A percentile compares a stretch with the other conserved stretches of the same genome.
Evolutionary conservation across 1,140 invertebrate genomes (phyloP).

Genomic region (Habropoda laboriosa): DNA sequence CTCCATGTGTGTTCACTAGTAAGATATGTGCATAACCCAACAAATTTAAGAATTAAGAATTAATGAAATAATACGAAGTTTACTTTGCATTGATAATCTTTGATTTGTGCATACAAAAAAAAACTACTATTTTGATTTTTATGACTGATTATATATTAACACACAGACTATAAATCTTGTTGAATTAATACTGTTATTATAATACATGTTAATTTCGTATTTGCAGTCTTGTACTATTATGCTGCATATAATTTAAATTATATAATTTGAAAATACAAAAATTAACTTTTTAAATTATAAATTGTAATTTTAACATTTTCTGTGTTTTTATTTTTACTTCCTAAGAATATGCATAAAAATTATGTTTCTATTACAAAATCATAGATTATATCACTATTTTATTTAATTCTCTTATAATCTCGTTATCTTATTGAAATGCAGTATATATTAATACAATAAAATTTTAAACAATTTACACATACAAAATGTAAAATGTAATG

Average conservation of each 20-base stretch:
- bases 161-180: conserved; percentile 22
- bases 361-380: not conserved
- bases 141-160: conserved; percentile 21
- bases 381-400: too few species aligned
- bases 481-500: too few species aligned
- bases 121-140: conserved; percentile 9
- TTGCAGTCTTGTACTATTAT: conserved; percentile 46
- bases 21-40: conserved; percentile 51
- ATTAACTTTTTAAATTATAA: conserved; percentile 2
- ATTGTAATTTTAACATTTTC: not conserved
- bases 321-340: not conserved
- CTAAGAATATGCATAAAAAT: not conserved
- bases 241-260: not conserved
- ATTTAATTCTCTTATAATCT: too few species aligned
- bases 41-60: conserved; percentile 32
- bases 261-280: not conserved
- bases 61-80: conserved; percentile 20
- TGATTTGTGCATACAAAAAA: conserved; percentile 13
- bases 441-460: not conserved
- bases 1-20: conserved; percentile 57
- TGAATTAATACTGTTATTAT: conserved; percentile 39
- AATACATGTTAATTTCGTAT: conserved; percentile 36
- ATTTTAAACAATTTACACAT: not conserved
- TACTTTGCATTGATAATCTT: conserved; percentile 27
- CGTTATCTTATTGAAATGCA: too few species aligned